A percentile compares a stretch with the other conserved stretches of the same genome.
Conservation (phyloP, 2,888 invertebrate genomes). For the Scaptomyza reducta region DNA sequence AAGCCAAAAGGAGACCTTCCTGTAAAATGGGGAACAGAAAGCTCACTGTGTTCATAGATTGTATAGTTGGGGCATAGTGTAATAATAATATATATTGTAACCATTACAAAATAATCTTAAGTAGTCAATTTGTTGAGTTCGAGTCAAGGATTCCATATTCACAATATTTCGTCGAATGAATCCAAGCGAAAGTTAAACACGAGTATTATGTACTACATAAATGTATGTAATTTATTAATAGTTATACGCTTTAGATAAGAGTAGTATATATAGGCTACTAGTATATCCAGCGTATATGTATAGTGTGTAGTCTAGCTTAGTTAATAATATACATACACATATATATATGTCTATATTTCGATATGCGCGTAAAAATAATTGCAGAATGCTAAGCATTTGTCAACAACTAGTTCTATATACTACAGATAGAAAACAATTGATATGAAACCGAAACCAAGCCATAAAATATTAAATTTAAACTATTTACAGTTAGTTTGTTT, state of each 20-base stretch:
- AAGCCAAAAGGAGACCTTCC: conserved; percentile 69
- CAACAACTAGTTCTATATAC: conserved; percentile 31
- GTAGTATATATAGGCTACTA: conserved; percentile 9
- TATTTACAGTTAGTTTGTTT: conserved; percentile 42
- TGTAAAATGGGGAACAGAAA: conserved; percentile 66
- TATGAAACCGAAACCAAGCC: conserved; percentile 62
- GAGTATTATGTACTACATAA: conserved; percentile 51
- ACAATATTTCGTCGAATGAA: conserved; percentile 21
- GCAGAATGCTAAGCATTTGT: conserved; percentile 69
- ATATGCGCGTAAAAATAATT: conserved; percentile 45
- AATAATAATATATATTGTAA: conserved; percentile 22
- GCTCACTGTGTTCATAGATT: conserved; percentile 78
- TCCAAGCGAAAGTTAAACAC: conserved; percentile 13
- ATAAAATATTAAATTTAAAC: conserved; percentile 68
- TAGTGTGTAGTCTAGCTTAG: conserved; percentile 42
- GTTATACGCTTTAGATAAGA: conserved; percentile 47
- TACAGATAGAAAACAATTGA: conserved; percentile 28
- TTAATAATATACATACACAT: conserved; percentile 6
- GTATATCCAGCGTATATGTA: conserved; percentile 15
- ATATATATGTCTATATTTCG: conserved; percentile 58
- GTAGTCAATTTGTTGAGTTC: conserved; percentile 75
- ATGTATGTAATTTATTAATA: conserved; percentile 54
- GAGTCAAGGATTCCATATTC: conserved; percentile 27
- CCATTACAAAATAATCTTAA: conserved; percentile 56
- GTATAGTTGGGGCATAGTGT: conserved; percentile 38